Percentiles rank a stretch among this genome's conserved stretches.
These are phyloP conservation scores for Pseudorectes ferrugineus DNA, from an alignment of 2,113 vertebrate genomes.

Conservation along the genomic window DNA sequence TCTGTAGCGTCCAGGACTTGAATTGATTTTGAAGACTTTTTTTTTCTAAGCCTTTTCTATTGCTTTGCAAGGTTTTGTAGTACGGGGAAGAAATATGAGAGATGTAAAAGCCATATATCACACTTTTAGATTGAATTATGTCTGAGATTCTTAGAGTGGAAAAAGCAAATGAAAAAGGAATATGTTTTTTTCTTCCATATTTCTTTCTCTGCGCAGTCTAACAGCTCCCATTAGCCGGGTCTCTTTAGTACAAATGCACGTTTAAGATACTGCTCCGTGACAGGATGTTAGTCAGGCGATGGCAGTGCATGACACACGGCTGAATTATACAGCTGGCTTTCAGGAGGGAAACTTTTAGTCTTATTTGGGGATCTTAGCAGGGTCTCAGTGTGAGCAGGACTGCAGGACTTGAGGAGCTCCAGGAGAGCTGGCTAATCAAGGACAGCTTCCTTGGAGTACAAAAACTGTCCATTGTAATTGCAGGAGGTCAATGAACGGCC, in stretches of 20 bases:
- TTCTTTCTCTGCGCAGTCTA: background rate
- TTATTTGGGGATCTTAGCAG: background rate
- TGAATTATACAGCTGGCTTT: background rate
- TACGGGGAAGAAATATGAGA: background rate
- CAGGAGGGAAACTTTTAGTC: background rate
- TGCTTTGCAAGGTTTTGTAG: background rate
- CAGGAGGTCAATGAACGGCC: background rate
- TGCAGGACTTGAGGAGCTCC: background rate
- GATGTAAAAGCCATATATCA: background rate
- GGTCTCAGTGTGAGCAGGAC: background rate
- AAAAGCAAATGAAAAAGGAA: constrained; percentile 1
- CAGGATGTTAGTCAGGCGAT: background rate
- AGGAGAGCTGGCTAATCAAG: background rate
- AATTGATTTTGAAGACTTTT: background rate
- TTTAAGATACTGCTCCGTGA: background rate
- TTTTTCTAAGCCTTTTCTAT: background rate
- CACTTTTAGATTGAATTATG: background rate
- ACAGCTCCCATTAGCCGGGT: background rate
- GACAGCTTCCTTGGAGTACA: background rate
- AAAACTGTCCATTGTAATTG: fast-evolving
- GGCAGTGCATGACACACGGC: background rate
- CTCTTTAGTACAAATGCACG: background rate
- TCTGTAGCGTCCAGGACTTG: background rate
- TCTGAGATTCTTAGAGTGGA: background rate
- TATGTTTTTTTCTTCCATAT: background rate